phyloP scores from a whole-genome alignment of 2,888 invertebrate genomes.

The Homarus gammarus region DNA sequence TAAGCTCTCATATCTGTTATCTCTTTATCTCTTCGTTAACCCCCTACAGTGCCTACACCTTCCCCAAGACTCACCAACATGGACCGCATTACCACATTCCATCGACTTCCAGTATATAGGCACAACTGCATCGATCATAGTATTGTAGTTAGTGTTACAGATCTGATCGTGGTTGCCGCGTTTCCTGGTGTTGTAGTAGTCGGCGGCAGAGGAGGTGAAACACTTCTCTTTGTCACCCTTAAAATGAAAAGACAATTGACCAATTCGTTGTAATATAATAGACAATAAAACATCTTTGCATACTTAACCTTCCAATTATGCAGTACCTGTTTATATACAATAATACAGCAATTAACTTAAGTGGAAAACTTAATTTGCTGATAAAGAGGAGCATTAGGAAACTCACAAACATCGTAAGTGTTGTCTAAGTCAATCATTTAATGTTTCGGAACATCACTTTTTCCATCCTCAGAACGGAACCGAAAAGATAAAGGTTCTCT shows the following conservation, averaged over 20 bases:
- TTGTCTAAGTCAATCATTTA: too few relatives aligned
- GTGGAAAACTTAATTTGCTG: too few relatives aligned
- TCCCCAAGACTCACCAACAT: slow-evolving; percentile 24
- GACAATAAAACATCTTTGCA: too few relatives aligned
- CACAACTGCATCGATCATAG: slow-evolving; percentile 48
- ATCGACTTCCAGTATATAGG: slow-evolving; percentile 59
- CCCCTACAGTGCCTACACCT: not conserved
- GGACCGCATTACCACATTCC: slow-evolving; percentile 48
- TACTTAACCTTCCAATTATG: not conserved
- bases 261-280: too few relatives aligned
- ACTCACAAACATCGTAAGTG: too few relatives aligned
- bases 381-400: too few relatives aligned
- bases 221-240: not conserved
- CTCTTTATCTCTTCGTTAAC: slow-evolving; percentile 14
- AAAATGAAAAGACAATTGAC: too few relatives aligned
- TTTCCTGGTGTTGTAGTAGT: slow-evolving; percentile 1
- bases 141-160: slow-evolving; percentile 66
- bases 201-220: slow-evolving; percentile 6
- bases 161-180: slow-evolving; percentile 3
- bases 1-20: not conserved
- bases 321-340: not conserved
- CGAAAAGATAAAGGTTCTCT: too few relatives aligned
- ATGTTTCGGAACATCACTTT: too few relatives aligned
- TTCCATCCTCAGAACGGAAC: too few relatives aligned
- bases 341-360: too few relatives aligned